Evolutionary conservation across 2,888 invertebrate species (phyloP).

Genomic region (Cyclophora punctaria): DNA sequence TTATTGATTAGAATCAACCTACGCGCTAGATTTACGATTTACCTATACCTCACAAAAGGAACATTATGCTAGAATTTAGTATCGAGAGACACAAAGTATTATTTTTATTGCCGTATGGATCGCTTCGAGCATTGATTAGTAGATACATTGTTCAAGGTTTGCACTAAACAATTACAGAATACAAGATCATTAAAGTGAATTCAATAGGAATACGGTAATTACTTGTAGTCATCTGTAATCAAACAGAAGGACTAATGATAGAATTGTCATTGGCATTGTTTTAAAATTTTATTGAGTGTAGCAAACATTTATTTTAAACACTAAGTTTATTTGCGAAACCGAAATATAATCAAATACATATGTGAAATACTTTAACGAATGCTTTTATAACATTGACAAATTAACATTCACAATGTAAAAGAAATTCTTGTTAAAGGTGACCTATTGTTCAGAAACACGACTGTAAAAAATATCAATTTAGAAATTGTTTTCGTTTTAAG

Average conservation of each 20-base stretch:
- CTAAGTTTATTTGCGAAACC: too few species aligned
- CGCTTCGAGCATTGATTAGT: conserved; percentile 21
- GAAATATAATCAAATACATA: too few species aligned
- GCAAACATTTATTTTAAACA: too few species aligned
- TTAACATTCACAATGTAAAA: not conserved
- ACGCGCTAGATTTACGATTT: conserved; percentile 13
- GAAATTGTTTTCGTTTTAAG: too few species aligned
- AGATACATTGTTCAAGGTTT: conserved; percentile 32
- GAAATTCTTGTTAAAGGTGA: conserved; percentile 11
- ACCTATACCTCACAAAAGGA: conserved; percentile 19
- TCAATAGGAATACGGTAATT: conserved; percentile 27
- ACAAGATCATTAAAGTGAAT: conserved; percentile 29
- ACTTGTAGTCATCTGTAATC: conserved; percentile 15
- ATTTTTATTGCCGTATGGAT: conserved; percentile 31
- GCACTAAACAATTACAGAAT: conserved; percentile 27
- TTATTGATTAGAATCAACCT: conserved; percentile 22
- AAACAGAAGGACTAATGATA: conserved; percentile 11
- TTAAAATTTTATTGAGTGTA: too few species aligned
- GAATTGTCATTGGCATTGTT: conserved; percentile 11
- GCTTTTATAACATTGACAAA: too few species aligned
- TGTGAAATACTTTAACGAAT: too few species aligned
- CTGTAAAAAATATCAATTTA: too few species aligned
- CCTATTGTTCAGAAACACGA: not conserved
- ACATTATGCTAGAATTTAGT: conserved; percentile 1
- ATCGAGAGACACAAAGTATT: conserved; percentile 31